Percentiles rank a stretch among this genome's conserved stretches.
These are phyloP conservation scores for Hermaeophaga mercurialis DNA, from an alignment of 2,888 invertebrate genomes.

Conservation along the genomic window DNA sequence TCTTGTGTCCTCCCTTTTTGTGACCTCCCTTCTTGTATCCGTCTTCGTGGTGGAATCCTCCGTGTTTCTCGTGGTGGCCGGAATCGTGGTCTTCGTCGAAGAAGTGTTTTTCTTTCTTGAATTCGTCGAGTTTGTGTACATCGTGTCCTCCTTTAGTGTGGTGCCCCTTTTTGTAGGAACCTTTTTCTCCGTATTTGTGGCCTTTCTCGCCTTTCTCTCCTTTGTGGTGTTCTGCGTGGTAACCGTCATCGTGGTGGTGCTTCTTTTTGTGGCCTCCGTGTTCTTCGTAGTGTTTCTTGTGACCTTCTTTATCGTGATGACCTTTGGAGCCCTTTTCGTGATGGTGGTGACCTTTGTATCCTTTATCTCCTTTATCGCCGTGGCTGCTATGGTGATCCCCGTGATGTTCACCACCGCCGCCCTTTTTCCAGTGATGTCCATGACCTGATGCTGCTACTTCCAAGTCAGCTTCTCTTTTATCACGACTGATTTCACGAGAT, in stretches of 20 bases:
- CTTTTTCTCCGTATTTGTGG: slow-evolving; percentile 70
- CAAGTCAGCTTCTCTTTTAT: slow-evolving; percentile 60
- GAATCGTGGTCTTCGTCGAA: slow-evolving; percentile 84
- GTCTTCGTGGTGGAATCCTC: slow-evolving; percentile 78
- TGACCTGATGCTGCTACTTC: slow-evolving; percentile 63
- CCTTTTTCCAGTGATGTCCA: slow-evolving; percentile 58
- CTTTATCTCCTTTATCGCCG: slow-evolving; percentile 69
- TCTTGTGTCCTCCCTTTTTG: slow-evolving; percentile 80
- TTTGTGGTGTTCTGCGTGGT: slow-evolving; percentile 69
- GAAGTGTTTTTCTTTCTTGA: slow-evolving; percentile 85
- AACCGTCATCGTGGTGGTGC: slow-evolving; percentile 67
- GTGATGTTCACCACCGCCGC: slow-evolving; percentile 63
- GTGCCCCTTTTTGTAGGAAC: slow-evolving; percentile 83
- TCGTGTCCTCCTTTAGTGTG: slow-evolving; percentile 84
- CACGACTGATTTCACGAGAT: slow-evolving; percentile 61
- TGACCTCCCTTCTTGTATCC: slow-evolving; percentile 83
- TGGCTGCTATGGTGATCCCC: slow-evolving; percentile 63
- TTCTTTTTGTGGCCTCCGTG: slow-evolving; percentile 66
- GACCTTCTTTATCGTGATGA: slow-evolving; percentile 70
- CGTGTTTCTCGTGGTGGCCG: slow-evolving; percentile 82
- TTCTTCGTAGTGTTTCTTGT: slow-evolving; percentile 68
- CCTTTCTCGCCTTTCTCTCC: slow-evolving; percentile 72
- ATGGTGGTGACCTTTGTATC: slow-evolving; percentile 69
- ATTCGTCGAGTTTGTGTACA: slow-evolving; percentile 83
- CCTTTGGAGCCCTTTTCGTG: slow-evolving; percentile 69